Evolutionary conservation across 2,888 invertebrate species (phyloP), one percentile per base, ranked within the genome.

Genomic region (Nomada lathburiana): DNA sequence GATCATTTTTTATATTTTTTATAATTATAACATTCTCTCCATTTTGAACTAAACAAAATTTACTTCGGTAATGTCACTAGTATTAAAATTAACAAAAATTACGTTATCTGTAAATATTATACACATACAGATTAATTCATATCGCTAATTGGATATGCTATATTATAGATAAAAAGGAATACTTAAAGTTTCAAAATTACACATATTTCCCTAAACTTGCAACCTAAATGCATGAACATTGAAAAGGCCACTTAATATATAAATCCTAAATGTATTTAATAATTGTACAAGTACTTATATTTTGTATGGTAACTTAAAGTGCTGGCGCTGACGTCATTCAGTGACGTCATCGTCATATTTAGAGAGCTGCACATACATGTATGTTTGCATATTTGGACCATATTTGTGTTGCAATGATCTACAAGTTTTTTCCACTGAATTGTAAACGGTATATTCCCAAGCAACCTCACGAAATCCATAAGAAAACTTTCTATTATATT

Each of bases 321-420:
- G 50, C 42, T 67, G 52, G 18, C 57, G 72, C 64, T 82, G 72
- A 83, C 82, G 82, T 82, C 82, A 83, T 82, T 57, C 42, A 20
- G 16, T 83, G 83, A 83, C 83, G 82, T 83, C 83, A 83, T 68
- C 44, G n/a, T 64, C 44, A 60, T 76, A 82, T 82, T 82, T 77
- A 67, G 53, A 57, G n/a, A 57, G 18, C 11, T 57, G 52, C 53
- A 67, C 80, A 79, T 65, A 55, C 52, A 29, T 29, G 36, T 36
- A 36, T 68, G 69, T 62, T 78, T 52, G 29, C n/a, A 42, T 50
- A 18, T 2, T 20, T 9, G 3, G 20, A 60, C 23, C n/a, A 23
- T n/a, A 60, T 71, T 62, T 69, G 23, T 59, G 26, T 52, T 5
- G n/a, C 10, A 42, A 59, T 60, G 16, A 42, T 42, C 42, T 20